phyloP scores from a whole-genome alignment of 2,888 invertebrate species.

The Hyppa rectilinea region DNA sequence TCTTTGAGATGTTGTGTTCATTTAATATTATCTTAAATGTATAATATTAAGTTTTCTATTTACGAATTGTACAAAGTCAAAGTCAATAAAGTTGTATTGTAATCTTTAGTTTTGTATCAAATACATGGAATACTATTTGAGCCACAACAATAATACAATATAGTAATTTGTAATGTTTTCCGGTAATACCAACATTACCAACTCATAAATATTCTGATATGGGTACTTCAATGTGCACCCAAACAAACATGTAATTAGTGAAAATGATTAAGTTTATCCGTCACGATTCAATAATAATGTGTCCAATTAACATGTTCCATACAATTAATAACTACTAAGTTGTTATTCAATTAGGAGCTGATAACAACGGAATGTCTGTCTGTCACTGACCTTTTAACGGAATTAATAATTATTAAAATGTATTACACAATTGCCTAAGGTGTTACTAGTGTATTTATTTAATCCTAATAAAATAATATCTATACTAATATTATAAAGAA shows the following conservation, averaged over 20 bases:
- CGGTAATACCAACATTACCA: constrained; percentile 15
- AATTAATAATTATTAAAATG: constrained; percentile 22
- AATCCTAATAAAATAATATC: too few species aligned
- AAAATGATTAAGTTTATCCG: constrained; percentile 39
- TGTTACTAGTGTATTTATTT: not conserved
- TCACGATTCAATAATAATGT: constrained; percentile 33
- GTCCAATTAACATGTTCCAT: constrained; percentile 54
- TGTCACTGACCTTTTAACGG: constrained; percentile 62
- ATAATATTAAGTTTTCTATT: constrained; percentile 7
- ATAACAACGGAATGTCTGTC: constrained; percentile 50
- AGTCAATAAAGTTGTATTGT: too few species aligned
- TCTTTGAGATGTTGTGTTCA: not conserved
- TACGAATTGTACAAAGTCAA: too few species aligned
- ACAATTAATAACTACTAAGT: constrained; percentile 52
- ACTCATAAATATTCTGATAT: constrained; percentile 13
- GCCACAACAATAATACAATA: not conserved
- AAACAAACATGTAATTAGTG: constrained; percentile 44
- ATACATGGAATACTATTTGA: not conserved
- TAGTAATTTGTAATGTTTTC: constrained; percentile 6
- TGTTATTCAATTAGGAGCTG: constrained; percentile 63
- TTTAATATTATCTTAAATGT: constrained; percentile 29
- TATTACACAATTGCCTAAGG: not conserved
- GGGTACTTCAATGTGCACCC: constrained; percentile 1
- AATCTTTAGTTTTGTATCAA: constrained; percentile 6
- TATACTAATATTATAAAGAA: too few species aligned